phyloP scores from a whole-genome alignment of 2,113 vertebrate genomes.

The Crotalus horridus region DNA sequence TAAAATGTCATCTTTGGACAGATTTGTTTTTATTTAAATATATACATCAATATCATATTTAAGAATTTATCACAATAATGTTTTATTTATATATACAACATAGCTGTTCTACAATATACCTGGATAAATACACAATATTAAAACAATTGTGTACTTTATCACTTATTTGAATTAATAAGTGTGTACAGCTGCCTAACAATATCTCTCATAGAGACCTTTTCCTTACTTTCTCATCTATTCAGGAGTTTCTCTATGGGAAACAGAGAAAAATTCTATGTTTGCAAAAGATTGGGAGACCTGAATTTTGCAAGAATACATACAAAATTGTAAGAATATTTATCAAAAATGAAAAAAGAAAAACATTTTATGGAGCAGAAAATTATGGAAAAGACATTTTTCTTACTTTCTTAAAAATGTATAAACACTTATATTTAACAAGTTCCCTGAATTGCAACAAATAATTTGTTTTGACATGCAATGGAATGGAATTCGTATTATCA shows the following conservation, averaged over 20 bases:
- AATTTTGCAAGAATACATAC: background rate
- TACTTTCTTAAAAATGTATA: background rate
- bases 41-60: conserved; percentile 15
- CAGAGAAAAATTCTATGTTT: background rate
- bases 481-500: conserved; percentile 22
- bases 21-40: conserved; percentile 11
- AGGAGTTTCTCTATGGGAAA: background rate
- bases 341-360: background rate
- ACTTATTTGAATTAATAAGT: background rate
- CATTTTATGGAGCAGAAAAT: background rate
- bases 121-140: background rate
- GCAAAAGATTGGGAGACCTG: background rate
- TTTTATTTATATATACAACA: conserved; percentile 5
- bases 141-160: background rate
- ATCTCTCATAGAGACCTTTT: background rate
- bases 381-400: background rate
- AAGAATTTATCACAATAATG: conserved; percentile 23
- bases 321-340: background rate
- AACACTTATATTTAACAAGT: background rate
- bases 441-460: conserved; percentile 34
- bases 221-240: background rate
- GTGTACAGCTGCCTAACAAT: background rate
- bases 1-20: conserved; percentile 5
- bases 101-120: background rate
- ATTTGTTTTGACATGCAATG: conserved; percentile 47